Base-by-base conservation (phyloP, 1,140 invertebrate genomes). In the Dendroctonus valens region DNA sequence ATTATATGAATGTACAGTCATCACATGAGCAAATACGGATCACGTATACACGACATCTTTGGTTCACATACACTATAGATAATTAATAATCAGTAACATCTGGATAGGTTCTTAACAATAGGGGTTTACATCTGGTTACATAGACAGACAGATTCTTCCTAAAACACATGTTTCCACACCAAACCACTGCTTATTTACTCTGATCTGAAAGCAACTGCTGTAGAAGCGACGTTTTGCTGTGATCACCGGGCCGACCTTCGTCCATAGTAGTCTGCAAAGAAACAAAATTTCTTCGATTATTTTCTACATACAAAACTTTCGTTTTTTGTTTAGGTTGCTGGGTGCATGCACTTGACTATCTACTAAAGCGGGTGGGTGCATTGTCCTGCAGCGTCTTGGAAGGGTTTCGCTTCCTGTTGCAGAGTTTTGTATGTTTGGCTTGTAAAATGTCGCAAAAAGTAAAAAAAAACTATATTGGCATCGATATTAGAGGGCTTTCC, bases 151-250 rank as follows among this genome's bases (percentile, higher is more conserved):
- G 66, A 68, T 68, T 63, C 66, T 58, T 58, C 57, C 66, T 68
- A 68, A 62, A 68, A 68, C 66, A 68, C 66, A 41, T 59, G 66
- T 68, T 68, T 48, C n/a, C 51, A 58, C 52, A 58, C 51, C 59
- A 53, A 62, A 58, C 57, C 7, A 9, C 14, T 49, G 9, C 67
- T 58, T 64, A 65, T 60, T 69, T 69, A 60, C 73, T 81, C 87
- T 86, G 90, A 83, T 90, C 89, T 70, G 89, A 91, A 74, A 91
- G 79, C 75, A 90, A 81, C 78, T 90, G 89, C 82, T 90, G 88
- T 73, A 91, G 82, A 76, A 90, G 81, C 73, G 88, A 89, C 62
- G 88, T 87, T 75, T 88, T 89, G 15, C 60, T 64, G 74, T 83
- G 82, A 84, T 87, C 86, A 85, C 84, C 83, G 82, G 83, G 83